phyloP scores from a whole-genome alignment of 2,888 invertebrate genomes.

The Subacronicta megacephala region DNA sequence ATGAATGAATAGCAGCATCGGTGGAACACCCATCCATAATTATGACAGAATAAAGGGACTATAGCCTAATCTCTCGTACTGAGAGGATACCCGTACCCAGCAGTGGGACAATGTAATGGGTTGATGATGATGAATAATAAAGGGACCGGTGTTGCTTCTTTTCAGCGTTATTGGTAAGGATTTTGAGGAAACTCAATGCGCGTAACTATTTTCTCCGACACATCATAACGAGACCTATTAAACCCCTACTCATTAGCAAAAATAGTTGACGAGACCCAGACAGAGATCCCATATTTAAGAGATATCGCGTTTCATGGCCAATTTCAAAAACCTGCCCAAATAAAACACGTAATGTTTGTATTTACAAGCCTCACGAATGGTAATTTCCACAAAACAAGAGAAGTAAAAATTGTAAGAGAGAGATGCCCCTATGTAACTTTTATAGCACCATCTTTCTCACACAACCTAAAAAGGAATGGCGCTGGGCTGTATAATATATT shows the following conservation, averaged over 20 bases:
- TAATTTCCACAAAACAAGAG: constrained; percentile 48
- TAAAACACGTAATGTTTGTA: constrained; percentile 38
- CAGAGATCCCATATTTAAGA: constrained; percentile 37
- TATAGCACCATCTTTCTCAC: not conserved
- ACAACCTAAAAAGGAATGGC: not conserved
- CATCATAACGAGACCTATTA: constrained; percentile 56
- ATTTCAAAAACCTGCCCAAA: constrained; percentile 60
- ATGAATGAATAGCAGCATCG: constrained; percentile 35
- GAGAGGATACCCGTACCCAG: no score
- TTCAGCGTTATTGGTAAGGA: no score
- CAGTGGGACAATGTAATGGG: no score
- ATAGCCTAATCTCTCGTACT: no score
- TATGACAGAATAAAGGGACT: no score
- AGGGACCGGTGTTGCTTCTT: no score
- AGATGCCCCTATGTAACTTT: not conserved
- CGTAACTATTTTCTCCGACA: constrained; percentile 62
- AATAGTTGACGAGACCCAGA: constrained; percentile 16
- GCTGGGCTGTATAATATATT: constrained; percentile 72
- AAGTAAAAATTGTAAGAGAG: not conserved
- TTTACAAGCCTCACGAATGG: constrained; percentile 44
- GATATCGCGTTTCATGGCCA: constrained; percentile 61
- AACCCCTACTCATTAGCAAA: constrained; percentile 48
- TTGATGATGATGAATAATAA: no score
- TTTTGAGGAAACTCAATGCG: constrained; percentile 69
- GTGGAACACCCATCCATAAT: no score